A percentile compares a stretch with the other conserved stretches of the same genome.
Evolutionary conservation across 2,797 vertebrate genomes (phyloP).

Genomic region (Hippoglossus hippoglossus): DNA sequence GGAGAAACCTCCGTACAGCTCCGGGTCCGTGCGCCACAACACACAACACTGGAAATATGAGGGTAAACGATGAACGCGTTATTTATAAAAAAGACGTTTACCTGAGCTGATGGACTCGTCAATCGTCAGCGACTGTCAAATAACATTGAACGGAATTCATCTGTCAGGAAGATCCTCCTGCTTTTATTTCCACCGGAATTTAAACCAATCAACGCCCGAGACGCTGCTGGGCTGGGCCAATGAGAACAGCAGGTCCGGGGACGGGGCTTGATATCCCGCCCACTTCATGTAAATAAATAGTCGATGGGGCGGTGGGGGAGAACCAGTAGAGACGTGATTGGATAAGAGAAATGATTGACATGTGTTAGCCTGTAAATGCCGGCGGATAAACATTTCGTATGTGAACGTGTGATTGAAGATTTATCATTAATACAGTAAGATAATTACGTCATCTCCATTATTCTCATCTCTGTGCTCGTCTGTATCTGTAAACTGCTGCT

Average conservation of each 20-base stretch:
- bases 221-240: slow-evolving; percentile 29
- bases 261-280: not conserved
- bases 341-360: slow-evolving; percentile 9
- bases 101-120: slow-evolving; percentile 71
- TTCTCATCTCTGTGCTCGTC: not conserved
- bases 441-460: not conserved
- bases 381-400: no score
- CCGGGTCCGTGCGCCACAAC: not conserved
- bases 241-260: slow-evolving; percentile 2
- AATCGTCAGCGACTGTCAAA: slow-evolving; percentile 66
- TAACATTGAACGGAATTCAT: slow-evolving; percentile 61
- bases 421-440: not conserved
- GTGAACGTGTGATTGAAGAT: not conserved
- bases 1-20: not conserved
- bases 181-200: slow-evolving; percentile 1
- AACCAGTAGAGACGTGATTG: slow-evolving; percentile 12
- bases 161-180: slow-evolving; percentile 44
- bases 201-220: slow-evolving; percentile 54
- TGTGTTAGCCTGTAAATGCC: not conserved
- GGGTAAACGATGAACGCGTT: not conserved
- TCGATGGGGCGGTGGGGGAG: slow-evolving; percentile 3
- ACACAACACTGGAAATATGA: no score
- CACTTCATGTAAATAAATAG: slow-evolving; percentile 18
- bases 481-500: not conserved
- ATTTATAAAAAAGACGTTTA: slow-evolving; percentile 44